A percentile compares a stretch with the other conserved stretches of the same genome.
phyloP scores from a whole-genome alignment of 2,797 vertebrate genomes.

The Acrocephalus scirpaceus region DNA sequence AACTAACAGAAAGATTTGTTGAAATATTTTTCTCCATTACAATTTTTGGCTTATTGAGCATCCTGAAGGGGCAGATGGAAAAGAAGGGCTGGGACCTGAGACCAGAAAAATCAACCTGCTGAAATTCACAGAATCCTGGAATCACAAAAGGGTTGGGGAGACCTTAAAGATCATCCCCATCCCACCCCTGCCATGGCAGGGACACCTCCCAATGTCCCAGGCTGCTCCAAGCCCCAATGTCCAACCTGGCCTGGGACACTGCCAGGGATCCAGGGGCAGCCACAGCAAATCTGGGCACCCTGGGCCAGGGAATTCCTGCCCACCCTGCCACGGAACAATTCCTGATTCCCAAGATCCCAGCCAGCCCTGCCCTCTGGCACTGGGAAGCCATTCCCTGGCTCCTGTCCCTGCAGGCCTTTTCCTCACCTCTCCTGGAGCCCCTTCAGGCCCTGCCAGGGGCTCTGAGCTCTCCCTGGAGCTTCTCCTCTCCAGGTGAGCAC shows the following conservation, averaged over 20 bases:
- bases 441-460: neutral
- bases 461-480: too few relatives aligned
- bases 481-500: neutral
- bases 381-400: neutral
- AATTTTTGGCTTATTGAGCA: neutral
- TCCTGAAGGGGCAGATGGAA: neutral
- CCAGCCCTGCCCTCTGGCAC: neutral
- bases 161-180: accelerated
- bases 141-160: too few relatives aligned
- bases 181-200: neutral
- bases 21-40: neutral
- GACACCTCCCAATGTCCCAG: neutral
- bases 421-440: neutral
- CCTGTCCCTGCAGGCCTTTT: neutral
- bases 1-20: neutral
- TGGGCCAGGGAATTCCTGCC: neutral
- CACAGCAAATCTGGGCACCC: neutral
- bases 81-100: neutral
- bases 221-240: neutral
- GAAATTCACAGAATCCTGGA: neutral
- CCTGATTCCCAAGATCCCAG: neutral
- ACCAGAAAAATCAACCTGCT: neutral
- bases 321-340: neutral
- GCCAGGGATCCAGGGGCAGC: neutral
- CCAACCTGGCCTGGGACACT: neutral